These are phyloP conservation scores for Microplitis manilae DNA, from an alignment of 2,888 invertebrate genomes.

Conservation along the genomic window DNA sequence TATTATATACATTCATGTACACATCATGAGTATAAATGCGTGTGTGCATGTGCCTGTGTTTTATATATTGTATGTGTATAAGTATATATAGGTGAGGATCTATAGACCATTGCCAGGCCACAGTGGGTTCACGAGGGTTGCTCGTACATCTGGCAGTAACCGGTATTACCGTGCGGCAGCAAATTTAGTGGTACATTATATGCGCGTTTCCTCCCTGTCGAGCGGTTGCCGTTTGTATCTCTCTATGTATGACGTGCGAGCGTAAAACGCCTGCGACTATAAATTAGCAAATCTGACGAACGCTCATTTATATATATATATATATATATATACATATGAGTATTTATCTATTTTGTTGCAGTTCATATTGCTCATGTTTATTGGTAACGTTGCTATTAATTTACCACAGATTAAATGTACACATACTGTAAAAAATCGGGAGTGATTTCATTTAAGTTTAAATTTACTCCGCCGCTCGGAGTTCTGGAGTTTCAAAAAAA, in stretches of 20 bases:
- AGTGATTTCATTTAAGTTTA: too few relatives aligned
- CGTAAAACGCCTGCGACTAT: slow-evolving; percentile 26
- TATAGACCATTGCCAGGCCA: slow-evolving; percentile 24
- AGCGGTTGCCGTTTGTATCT: slow-evolving; percentile 12
- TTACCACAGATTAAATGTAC: too few relatives aligned
- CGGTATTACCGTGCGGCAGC: slow-evolving; percentile 37
- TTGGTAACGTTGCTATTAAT: background rate
- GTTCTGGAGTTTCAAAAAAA: too few relatives aligned
- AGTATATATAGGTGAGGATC: slow-evolving; percentile 9
- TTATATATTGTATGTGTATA: slow-evolving; percentile 1
- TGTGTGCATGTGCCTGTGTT: background rate
- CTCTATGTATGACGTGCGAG: background rate
- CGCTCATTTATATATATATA: background rate
- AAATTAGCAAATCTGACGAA: slow-evolving; percentile 31
- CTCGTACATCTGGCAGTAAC: slow-evolving; percentile 38
- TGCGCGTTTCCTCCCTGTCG: slow-evolving; percentile 36
- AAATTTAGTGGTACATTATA: slow-evolving; percentile 41
- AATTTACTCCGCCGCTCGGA: too few relatives aligned
- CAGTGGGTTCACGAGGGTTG: slow-evolving; percentile 36
- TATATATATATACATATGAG: background rate
- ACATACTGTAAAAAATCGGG: too few relatives aligned
- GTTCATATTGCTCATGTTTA: background rate
- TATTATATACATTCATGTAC: slow-evolving; percentile 17
- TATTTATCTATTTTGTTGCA: slow-evolving; percentile 2
- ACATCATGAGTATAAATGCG: background rate